A percentile compares a stretch with the other conserved stretches of the same genome.
These are phyloP conservation scores for Epicampocera succincta DNA, from an alignment of 2,888 invertebrate species.

Conservation along the genomic window DNA sequence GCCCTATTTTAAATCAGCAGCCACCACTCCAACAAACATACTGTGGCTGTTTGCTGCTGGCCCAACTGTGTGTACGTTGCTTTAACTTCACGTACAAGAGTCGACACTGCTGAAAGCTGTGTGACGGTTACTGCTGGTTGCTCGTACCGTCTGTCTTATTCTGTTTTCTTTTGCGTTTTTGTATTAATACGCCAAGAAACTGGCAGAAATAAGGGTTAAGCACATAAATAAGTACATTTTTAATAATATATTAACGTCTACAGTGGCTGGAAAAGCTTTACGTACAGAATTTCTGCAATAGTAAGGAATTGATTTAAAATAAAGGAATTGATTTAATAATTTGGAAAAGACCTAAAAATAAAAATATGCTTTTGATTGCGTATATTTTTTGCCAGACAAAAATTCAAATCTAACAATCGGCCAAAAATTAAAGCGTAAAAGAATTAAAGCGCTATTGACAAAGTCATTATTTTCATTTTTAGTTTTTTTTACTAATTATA, in stretches of 20 bases:
- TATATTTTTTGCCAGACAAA: no score
- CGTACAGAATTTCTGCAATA: not conserved
- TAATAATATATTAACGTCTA: conserved; percentile 59
- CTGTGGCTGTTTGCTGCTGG: conserved; percentile 28
- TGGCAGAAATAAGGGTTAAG: conserved; percentile 60
- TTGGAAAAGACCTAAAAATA: no score
- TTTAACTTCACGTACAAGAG: conserved; percentile 19
- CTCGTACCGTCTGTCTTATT: conserved; percentile 44
- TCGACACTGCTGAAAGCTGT: conserved; percentile 41
- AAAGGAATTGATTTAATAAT: no score
- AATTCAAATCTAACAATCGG: no score
- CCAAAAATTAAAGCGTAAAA: no score
- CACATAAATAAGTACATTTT: conserved; percentile 68
- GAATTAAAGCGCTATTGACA: no score
- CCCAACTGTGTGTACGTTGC: conserved; percentile 48
- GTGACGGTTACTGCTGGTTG: conserved; percentile 64
- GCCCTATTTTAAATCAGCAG: conserved; percentile 70
- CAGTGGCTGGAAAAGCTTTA: conserved; percentile 39
- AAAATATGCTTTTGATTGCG: no score
- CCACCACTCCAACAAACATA: conserved; percentile 43
- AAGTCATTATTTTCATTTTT: no score
- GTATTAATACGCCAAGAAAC: conserved; percentile 62
- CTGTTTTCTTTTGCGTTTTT: conserved; percentile 3
- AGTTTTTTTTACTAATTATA: no score
- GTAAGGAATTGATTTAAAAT: no score